phyloP scores from a whole-genome alignment of 2,888 invertebrate species.

The Linnaemya vulpina region DNA sequence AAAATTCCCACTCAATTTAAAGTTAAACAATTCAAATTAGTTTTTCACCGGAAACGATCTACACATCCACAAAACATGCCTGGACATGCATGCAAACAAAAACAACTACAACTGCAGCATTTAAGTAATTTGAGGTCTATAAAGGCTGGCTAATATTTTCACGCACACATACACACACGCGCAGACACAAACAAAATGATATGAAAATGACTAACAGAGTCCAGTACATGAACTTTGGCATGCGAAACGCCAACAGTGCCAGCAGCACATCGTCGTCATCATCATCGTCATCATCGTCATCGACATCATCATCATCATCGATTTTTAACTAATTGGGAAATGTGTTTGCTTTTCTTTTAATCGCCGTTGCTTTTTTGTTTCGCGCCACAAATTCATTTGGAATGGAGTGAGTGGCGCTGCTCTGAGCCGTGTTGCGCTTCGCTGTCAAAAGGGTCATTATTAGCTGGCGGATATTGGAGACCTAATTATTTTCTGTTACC shows the following conservation, averaged over 20 bases:
- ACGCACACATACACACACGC: neutral
- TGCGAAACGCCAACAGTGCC: neutral
- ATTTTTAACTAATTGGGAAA: conserved; percentile 52
- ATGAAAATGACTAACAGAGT: conserved; percentile 12
- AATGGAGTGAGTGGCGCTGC: neutral
- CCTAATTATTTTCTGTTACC: conserved; percentile 53
- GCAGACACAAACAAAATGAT: neutral
- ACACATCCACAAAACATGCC: neutral
- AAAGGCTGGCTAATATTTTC: conserved; percentile 43
- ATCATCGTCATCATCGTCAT: conserved; percentile 16
- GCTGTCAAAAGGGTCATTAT: conserved; percentile 33
- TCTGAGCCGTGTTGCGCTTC: neutral
- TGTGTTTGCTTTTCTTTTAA: conserved; percentile 54
- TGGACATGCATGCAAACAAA: conserved; percentile 2
- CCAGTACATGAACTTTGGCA: conserved; percentile 33
- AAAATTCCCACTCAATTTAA: conserved; percentile 30
- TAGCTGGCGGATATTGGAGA: conserved; percentile 46
- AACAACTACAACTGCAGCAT: neutral
- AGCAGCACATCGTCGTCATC: neutral
- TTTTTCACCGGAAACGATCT: conserved; percentile 27
- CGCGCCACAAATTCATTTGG: neutral
- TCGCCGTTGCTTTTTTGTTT: neutral
- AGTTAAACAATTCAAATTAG: conserved; percentile 49
- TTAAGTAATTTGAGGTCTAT: conserved; percentile 50
- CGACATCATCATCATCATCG: conserved; percentile 18